Conservation (phyloP, 2,888 invertebrate species). For the Abscondita cerata region DNA sequence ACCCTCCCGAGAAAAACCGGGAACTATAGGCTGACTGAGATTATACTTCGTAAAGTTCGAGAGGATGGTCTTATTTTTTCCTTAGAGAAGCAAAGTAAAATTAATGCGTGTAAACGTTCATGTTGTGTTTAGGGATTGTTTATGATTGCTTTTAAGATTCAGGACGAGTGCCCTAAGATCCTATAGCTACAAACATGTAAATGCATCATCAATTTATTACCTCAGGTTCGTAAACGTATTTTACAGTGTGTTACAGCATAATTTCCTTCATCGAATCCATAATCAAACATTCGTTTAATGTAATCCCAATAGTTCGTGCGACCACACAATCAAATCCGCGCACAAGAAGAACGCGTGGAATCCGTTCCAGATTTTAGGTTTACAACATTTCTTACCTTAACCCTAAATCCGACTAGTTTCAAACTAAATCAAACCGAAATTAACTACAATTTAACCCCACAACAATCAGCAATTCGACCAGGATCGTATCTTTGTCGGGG, state of each 20-base stretch:
- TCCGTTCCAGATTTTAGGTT: too few species aligned
- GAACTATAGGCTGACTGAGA: slow-evolving; percentile 23
- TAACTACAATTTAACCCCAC: not conserved
- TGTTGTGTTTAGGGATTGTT: slow-evolving; percentile 34
- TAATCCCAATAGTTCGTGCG: too few species aligned
- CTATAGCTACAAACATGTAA: slow-evolving; percentile 45
- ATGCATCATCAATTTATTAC: slow-evolving; percentile 47
- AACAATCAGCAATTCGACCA: too few species aligned
- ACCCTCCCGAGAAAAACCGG: slow-evolving; percentile 24
- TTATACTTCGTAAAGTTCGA: slow-evolving; percentile 25
- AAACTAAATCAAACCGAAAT: slow-evolving; percentile 1
- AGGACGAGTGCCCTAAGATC: slow-evolving; percentile 41
- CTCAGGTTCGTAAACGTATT: slow-evolving; percentile 36
- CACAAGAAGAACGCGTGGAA: too few species aligned
- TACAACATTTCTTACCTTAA: slow-evolving; percentile 2
- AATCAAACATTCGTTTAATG: slow-evolving; percentile 4
- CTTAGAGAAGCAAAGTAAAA: slow-evolving; percentile 16
- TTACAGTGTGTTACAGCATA: slow-evolving; percentile 12
- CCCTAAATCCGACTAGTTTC: not conserved
- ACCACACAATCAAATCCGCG: too few species aligned
- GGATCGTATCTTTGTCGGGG: too few species aligned
- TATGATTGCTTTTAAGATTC: slow-evolving; percentile 44
- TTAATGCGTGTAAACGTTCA: slow-evolving; percentile 25
- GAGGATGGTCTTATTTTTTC: slow-evolving; percentile 22
- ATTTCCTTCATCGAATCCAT: slow-evolving; percentile 2